phyloP scores from a whole-genome alignment of 2,888 invertebrate species.

The Palloptera scutellata region DNA sequence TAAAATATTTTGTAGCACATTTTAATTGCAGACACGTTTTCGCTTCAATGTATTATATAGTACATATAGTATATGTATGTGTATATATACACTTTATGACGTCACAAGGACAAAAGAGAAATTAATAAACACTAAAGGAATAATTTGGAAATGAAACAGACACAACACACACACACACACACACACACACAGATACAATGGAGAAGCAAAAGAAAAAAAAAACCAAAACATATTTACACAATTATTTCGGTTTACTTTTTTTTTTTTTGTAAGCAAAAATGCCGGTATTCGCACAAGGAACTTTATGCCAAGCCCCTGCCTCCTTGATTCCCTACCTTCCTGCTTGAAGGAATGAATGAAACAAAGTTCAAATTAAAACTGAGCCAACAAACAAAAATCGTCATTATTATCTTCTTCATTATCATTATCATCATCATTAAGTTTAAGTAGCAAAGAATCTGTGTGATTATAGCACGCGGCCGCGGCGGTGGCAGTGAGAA shows the following conservation, averaged over 20 bases:
- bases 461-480: neutral
- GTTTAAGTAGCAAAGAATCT: neutral
- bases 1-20: slow-evolving; percentile 41
- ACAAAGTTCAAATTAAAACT: slow-evolving; percentile 54
- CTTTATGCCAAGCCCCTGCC: slow-evolving; percentile 31
- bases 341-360: slow-evolving; percentile 29
- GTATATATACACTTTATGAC: slow-evolving; percentile 26
- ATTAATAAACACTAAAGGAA: slow-evolving; percentile 48
- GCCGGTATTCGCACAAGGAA: slow-evolving; percentile 45
- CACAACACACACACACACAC: too few species aligned
- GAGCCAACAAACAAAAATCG: slow-evolving; percentile 57
- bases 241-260: slow-evolving; percentile 18
- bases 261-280: slow-evolving; percentile 38
- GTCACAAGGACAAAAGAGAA: slow-evolving; percentile 23
- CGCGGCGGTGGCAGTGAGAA: slow-evolving; percentile 13
- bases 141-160: slow-evolving; percentile 53
- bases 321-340: slow-evolving; percentile 25
- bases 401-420: slow-evolving; percentile 23
- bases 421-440: slow-evolving; percentile 1
- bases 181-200: too few species aligned
- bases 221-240: slow-evolving; percentile 51
- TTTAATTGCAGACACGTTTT: slow-evolving; percentile 46
- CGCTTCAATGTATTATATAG: neutral
- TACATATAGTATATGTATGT: too few species aligned
- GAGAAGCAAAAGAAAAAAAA: slow-evolving; percentile 14